phyloP scores from a whole-genome alignment of 1,140 invertebrate genomes.

The Nephila pilipes region DNA sequence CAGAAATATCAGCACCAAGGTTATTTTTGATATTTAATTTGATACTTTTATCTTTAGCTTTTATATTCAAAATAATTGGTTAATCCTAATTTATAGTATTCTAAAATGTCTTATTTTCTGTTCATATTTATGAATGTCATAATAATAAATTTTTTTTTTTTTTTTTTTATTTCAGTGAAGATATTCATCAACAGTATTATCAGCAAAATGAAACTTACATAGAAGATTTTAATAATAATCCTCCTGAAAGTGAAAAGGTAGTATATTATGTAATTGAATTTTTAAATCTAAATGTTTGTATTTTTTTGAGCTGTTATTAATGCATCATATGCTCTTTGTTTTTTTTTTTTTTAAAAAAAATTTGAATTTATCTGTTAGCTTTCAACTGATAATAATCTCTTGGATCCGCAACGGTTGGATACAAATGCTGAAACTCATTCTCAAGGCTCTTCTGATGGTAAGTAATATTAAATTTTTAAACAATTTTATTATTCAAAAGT shows the following conservation, averaged over 20 bases:
- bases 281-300: not conserved
- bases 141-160: no score
- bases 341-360: no score
- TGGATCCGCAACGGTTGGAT: conserved; percentile 55
- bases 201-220: conserved; percentile 33
- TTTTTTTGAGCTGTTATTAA: no score
- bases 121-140: no score
- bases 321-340: not conserved
- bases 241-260: conserved; percentile 48
- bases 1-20: conserved; percentile 58
- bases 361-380: conserved; percentile 23
- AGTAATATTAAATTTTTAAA: not conserved
- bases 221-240: conserved; percentile 69
- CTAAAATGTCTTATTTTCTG: no score
- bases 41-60: not conserved
- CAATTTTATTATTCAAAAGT: no score
- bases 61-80: no score
- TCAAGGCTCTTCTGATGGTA: conserved; percentile 72
- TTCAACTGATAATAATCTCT: conserved; percentile 37
- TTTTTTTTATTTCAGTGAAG: conserved; percentile 47
- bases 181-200: conserved; percentile 55
- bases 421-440: conserved; percentile 56
- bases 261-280: not conserved
- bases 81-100: no score
- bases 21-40: not conserved